These are phyloP conservation scores for Ailurus styani DNA, from an alignment of 2,113 vertebrate genomes.

Conservation along the genomic window DNA sequence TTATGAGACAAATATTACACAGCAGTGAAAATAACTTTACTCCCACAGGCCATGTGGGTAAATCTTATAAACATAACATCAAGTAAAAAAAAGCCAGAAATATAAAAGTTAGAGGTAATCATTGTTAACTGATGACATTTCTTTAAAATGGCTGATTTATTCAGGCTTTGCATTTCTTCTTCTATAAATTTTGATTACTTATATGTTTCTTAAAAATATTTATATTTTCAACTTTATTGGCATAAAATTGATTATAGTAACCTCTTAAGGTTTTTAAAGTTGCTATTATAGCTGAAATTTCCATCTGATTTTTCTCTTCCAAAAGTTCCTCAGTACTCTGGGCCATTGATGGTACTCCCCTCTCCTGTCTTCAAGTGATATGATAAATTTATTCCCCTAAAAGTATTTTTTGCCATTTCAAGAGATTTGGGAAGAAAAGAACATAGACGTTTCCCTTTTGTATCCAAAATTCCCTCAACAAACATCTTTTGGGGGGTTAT, in stretches of 20 bases:
- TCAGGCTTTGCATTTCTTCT: not conserved
- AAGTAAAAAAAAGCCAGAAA: not conserved
- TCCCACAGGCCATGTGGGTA: not conserved
- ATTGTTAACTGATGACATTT: not conserved
- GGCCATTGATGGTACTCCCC: not conserved
- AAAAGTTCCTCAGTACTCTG: not conserved
- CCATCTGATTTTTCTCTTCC: not conserved
- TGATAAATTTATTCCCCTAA: not conserved
- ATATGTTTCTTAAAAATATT: not conserved
- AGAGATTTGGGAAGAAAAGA: not conserved
- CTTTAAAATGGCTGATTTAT: not conserved
- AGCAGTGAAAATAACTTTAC: not conserved
- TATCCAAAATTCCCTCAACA: not conserved
- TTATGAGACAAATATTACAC: not conserved
- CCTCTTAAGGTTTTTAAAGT: not conserved
- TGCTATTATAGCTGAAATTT: not conserved
- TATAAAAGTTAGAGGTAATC: not conserved
- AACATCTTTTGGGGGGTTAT: not conserved
- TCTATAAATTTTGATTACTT: not conserved
- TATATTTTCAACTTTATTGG: not conserved
- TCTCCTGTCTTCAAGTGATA: not conserved
- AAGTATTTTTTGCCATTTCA: not conserved
- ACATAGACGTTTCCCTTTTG: not conserved
- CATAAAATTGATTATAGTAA: not conserved
- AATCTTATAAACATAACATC: not conserved